Base-by-base conservation (phyloP, 2,888 invertebrate species). In the Halocaridina rubra region DNA sequence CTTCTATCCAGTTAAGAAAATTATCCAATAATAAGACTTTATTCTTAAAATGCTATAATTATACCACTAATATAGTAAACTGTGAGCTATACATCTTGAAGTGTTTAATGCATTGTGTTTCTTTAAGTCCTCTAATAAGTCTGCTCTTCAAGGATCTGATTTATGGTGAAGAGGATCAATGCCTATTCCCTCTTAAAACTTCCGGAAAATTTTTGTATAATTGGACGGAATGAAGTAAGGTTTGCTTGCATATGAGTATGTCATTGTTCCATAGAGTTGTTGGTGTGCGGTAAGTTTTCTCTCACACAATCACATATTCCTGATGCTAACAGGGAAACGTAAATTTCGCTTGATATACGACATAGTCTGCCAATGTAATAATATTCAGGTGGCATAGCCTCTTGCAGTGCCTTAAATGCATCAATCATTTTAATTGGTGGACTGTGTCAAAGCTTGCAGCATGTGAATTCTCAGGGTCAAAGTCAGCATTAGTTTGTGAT, bases 391-490 rank as follows among this genome's bases (percentile, higher is more conserved):
- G 27, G 75, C 39, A 33, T 19, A 29, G n/a, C 13, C 13, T 30
- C 29, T 29, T 75, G 33, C 2, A 75, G 39, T 24, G 22, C 46
- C 39, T 75, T 22, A 22, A 32, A 33, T 39, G 33, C 5, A 8
- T 1, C 46, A n/a, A 32, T 53, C 16, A 29, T 10, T 7, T 29
- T 32, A 0, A 13, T 2, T 69, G 10, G 69, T 10, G 69, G 69
- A 13, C 27, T 30, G 16, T 30, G 69, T 10, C 30, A 53, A 53
- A 53, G 53, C 53, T 10, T 4, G 10, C 16, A 53, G 16, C 53
- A 53, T 53, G 19, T 89, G 4, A 2, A 24, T 57, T 7, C 29
- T 2, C 57, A 77, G 8, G 30, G 57, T 3, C 24, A 77, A 77
- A 57, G 57, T 1, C 2, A 1, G 16, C 19, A 29, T 1, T 16